Evolutionary conservation across 2,113 vertebrate species (phyloP).

Genomic region (Emberiza fucata): DNA sequence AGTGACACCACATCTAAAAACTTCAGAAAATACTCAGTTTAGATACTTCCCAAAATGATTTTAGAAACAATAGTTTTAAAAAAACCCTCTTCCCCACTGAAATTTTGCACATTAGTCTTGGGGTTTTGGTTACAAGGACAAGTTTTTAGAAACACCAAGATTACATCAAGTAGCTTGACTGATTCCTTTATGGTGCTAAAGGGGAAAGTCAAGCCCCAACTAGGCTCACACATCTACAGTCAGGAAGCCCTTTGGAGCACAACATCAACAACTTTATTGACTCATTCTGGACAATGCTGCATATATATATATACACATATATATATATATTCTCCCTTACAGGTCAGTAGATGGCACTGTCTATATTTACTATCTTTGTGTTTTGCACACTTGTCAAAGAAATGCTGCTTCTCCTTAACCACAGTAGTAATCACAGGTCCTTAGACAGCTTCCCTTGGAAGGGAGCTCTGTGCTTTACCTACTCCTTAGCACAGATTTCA

Average conservation of each 20-base stretch:
- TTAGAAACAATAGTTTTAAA: neutral
- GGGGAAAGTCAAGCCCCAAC: neutral
- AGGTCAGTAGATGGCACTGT: conserved; percentile 67
- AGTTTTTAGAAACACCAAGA: neutral
- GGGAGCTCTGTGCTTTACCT: neutral
- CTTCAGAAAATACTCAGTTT: neutral
- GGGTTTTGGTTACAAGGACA: neutral
- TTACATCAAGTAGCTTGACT: neutral
- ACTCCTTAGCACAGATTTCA: neutral
- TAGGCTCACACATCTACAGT: neutral
- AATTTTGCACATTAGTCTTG: neutral
- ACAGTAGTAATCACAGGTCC: neutral
- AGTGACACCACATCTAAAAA: neutral
- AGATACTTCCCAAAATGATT: neutral
- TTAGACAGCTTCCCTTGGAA: neutral
- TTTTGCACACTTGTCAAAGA: neutral
- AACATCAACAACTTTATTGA: neutral
- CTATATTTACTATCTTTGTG: conserved; percentile 50
- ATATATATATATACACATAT: neutral
- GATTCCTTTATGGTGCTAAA: neutral
- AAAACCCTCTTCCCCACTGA: neutral
- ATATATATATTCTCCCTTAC: neutral
- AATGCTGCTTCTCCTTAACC: neutral
- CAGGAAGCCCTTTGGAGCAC: neutral
- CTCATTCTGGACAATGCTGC: neutral